Evolutionary conservation across 2,888 invertebrate species (phyloP).

Genomic region (Embidobia sp.): DNA sequence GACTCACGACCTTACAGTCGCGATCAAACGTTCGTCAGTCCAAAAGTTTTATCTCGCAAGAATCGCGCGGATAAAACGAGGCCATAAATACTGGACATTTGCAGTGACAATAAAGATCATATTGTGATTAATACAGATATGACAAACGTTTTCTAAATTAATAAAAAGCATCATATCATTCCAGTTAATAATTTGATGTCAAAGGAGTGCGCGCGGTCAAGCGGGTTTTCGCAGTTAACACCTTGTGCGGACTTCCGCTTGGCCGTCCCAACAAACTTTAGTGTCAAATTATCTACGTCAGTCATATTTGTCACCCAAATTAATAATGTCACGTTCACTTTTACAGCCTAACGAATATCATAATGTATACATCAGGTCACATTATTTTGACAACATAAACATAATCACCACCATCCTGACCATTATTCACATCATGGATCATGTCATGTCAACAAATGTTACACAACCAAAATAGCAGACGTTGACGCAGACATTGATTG

Average conservation of each 20-base stretch:
- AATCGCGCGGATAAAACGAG: background rate
- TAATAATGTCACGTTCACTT: constrained; percentile 39
- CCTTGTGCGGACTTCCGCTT: background rate
- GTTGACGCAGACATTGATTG: constrained; percentile 47
- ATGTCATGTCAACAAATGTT: constrained; percentile 44
- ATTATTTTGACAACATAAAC: constrained; percentile 14
- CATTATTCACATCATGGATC: constrained; percentile 23
- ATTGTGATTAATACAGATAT: constrained; percentile 62
- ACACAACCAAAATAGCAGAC: constrained; percentile 60
- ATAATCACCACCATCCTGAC: constrained; percentile 7
- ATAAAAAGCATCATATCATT: constrained; percentile 34
- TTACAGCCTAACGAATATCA: constrained; percentile 52
- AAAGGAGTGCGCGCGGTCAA: background rate
- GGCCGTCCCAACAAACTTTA: background rate
- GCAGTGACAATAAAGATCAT: constrained; percentile 45
- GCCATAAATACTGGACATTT: constrained; percentile 49
- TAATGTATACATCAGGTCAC: constrained; percentile 23
- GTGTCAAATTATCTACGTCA: constrained; percentile 39
- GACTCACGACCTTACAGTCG: no score
- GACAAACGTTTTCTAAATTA: constrained; percentile 57
- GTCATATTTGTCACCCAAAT: constrained; percentile 54
- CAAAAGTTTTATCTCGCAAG: no score
- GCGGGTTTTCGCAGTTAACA: background rate
- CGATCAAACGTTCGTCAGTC: no score
- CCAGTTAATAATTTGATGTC: constrained; percentile 28